Base-by-base conservation (phyloP, 2,888 invertebrate genomes). In the Calliphora vomitoria region DNA sequence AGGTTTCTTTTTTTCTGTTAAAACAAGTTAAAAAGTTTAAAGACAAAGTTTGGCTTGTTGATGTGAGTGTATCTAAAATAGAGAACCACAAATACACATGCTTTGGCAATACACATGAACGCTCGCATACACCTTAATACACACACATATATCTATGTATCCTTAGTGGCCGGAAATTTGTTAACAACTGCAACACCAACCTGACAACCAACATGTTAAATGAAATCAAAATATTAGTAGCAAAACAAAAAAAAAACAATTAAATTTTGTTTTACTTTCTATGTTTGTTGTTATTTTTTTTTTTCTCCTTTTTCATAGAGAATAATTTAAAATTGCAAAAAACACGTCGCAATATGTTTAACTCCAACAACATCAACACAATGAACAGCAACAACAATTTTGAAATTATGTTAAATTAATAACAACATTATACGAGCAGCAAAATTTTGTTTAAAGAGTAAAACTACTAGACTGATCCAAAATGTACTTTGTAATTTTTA, bases 341-440 rank as follows among this genome's bases (percentile, higher is more conserved):
- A 86, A 71, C 78, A 78, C 81, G 81, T 86, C 82, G 64, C 74
- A 88, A 86, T 60, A 75, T 74, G 35, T 85, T 80, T 75, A 74
- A 38, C 55, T 75, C 50, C 5, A 84, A 84, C 11, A 55, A 69
- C n/a, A n/a, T n/a, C 55, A 81, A 83, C 64, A 20, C 38, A 35
- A 38, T 6, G 38, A 75, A 1, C 44, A 62, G 35, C 38, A 31
- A 58, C 64, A 75, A 85, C 71, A 47, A 69, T 47, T 44, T 60
- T 11, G 18, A 41, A 64, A 62, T 64, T 41, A 64, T 81, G 71
- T 72, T 71, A 64, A 81, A 72, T 71, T 71, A 81, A 81, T 72
- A 62, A 72, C 60, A 71, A 62, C 35, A 78, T 41, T 35, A 47
- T 31, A 58, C 20, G 31, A 79, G 66, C 25, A 38, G 18, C 35